A percentile compares a stretch with the other conserved stretches of the same genome.
Conservation (phyloP, 2,113 vertebrate species). For the Plecturocebus donacophilus region DNA sequence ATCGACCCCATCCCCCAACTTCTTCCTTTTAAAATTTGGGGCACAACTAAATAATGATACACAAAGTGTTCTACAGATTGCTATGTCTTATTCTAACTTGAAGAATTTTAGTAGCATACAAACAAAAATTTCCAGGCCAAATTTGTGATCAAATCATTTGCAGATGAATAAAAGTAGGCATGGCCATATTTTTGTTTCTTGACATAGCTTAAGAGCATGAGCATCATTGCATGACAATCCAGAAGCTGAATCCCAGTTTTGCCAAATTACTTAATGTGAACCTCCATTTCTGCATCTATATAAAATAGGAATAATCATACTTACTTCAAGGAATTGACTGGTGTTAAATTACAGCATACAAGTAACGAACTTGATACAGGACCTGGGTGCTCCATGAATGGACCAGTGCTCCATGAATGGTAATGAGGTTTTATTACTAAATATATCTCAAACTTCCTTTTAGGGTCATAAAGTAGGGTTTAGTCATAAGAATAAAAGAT, state of each 20-base stretch:
- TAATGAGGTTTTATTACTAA: background rate
- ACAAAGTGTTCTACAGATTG: background rate
- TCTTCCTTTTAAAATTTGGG: background rate
- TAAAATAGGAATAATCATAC: background rate
- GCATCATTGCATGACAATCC: background rate
- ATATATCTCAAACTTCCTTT: background rate
- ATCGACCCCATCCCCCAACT: background rate
- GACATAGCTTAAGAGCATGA: background rate
- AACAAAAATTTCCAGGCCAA: background rate
- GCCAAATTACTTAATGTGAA: background rate
- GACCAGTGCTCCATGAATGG: background rate
- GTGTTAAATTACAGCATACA: background rate
- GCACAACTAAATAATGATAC: background rate
- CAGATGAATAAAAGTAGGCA: background rate
- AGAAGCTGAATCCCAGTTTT: background rate
- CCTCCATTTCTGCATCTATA: background rate
- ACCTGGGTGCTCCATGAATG: background rate
- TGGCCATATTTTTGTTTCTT: background rate
- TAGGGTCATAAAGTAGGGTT: conserved; percentile 13
- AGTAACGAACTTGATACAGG: background rate
- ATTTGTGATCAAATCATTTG: conserved; percentile 36
- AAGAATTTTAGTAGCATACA: conserved; percentile 18
- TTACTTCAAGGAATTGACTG: background rate
- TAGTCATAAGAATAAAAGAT: conserved; percentile 1
- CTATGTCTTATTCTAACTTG: background rate